Evolutionary conservation across 2,888 invertebrate species (phyloP), one percentile per base, ranked within the genome.

Genomic region (Lepidocyrtinus sp.): DNA sequence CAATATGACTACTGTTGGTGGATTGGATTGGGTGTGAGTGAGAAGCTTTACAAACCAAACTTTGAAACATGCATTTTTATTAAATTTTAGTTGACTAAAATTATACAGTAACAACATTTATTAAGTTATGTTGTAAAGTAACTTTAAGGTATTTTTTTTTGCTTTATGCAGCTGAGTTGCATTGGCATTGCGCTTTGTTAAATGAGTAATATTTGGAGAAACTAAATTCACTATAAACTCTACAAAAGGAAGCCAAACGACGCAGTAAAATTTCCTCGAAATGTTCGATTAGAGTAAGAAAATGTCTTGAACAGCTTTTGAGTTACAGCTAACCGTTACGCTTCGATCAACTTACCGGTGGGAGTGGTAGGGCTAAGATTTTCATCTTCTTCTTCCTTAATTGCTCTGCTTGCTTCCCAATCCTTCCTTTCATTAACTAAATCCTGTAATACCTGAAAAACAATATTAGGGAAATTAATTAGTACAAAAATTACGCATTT

Each of bases 341-440:
- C 67, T 59, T 62, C 74, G 63, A 75, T 79, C 25, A 71, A 21
- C 81, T 85, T 82, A 85, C 85, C 85, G 27, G 83, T 84, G 0
- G 85, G 85, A 0, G 84, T 83, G 25, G 86, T 85, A 15, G 82
- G 78, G 24, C 84, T 84, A 3, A 81, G 55, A 36, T 76, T 81
- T 45, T 82, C 82, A 74, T 87, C 87, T 19, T 86, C 86, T 73
- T 86, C 86, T 75, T 87, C 87, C 67, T 84, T 59, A 45, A 87
- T 87, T 26, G 86, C 77, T 19, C 81, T 69, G 55, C 77, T 84
- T 24, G 82, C 84, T 73, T 87, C 87, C 84, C 85, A 87, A 61
- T 84, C 85, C 70, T 86, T 85, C 26, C 86, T 64, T 46, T 87
- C 87, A 24, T 82, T 85, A 1, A 86, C 71, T 65, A 87, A 69